Conservation (phyloP, 2,113 vertebrate species). For the Mirounga angustirostris region DNA sequence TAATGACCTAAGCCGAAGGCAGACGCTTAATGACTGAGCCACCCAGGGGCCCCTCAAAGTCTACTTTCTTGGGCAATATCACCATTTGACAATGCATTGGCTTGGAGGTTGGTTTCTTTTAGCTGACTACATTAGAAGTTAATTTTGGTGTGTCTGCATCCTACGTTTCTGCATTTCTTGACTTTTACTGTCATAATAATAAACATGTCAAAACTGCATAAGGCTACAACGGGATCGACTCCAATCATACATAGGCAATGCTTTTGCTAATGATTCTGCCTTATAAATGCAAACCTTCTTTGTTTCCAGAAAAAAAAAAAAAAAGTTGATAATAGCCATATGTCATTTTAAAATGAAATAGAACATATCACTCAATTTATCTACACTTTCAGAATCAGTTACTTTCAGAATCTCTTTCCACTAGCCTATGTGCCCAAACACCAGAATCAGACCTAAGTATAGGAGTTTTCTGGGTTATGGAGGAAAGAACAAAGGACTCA, state of each 20-base stretch:
- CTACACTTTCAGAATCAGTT: neutral
- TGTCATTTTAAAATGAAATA: slow-evolving; percentile 35
- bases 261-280: slow-evolving; percentile 37
- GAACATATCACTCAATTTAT: neutral
- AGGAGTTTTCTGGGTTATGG: neutral
- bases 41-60: neutral
- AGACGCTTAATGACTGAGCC: too few relatives aligned
- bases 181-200: neutral
- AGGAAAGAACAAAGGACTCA: neutral
- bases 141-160: neutral
- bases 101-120: neutral
- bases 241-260: neutral
- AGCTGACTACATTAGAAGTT: neutral
- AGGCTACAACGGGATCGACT: neutral
- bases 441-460: neutral
- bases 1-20: too few relatives aligned
- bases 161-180: neutral
- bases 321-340: neutral
- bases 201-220: slow-evolving; percentile 41
- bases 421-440: neutral
- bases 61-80: neutral
- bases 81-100: neutral
- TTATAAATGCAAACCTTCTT: slow-evolving; percentile 38
- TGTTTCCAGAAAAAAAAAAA: neutral
- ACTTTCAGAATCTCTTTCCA: neutral